Conservation (phyloP, 2,888 invertebrate genomes). For the Protonemura montana region DNA sequence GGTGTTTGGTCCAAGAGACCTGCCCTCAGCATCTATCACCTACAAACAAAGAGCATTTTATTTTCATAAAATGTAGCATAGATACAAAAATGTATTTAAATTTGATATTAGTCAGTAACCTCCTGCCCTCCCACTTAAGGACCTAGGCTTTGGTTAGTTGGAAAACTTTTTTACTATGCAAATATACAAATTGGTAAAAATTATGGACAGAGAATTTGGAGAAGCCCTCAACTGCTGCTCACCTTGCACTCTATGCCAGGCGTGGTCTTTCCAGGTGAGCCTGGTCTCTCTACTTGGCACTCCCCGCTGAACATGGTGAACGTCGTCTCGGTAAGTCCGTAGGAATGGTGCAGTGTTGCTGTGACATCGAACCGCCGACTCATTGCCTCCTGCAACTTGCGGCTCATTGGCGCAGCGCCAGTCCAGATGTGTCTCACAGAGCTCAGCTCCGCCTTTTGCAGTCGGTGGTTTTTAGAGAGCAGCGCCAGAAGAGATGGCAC, state of each 20-base stretch:
- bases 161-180: no score
- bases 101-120: constrained; percentile 46
- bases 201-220: no score
- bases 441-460: constrained; percentile 61
- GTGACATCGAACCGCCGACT: constrained; percentile 52
- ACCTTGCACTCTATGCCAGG: constrained; percentile 54
- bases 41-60: not conserved
- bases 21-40: not conserved
- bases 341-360: constrained; percentile 72
- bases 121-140: no score
- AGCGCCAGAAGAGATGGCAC: constrained; percentile 88
- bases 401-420: constrained; percentile 85
- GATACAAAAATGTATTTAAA: not conserved
- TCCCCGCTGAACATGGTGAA: constrained; percentile 64
- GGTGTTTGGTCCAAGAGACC: constrained; percentile 58
- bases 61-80: not conserved
- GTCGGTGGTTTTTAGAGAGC: constrained; percentile 76
- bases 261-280: constrained; percentile 51
- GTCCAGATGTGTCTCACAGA: constrained; percentile 74
- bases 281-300: constrained; percentile 53
- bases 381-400: constrained; percentile 65
- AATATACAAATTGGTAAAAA: no score
- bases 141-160: no score
- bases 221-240: not conserved
- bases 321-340: constrained; percentile 83